Percentiles rank a stretch among this genome's conserved stretches.
These are phyloP conservation scores for Cyphomyrmex costatus DNA, from an alignment of 1,140 invertebrate genomes.

Conservation along the genomic window DNA sequence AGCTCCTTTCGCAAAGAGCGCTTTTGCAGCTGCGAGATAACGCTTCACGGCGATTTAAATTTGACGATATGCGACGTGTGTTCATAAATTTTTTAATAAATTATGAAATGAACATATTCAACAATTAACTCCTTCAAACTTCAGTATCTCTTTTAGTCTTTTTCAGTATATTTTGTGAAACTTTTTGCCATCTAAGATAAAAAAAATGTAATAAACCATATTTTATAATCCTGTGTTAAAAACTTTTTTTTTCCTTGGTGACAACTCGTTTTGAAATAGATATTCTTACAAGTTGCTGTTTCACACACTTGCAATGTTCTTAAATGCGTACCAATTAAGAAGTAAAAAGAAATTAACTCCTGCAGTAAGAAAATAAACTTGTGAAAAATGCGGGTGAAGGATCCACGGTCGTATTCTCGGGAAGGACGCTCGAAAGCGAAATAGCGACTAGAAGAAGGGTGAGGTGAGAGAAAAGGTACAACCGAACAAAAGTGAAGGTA, in stretches of 20 bases:
- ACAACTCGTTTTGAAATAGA: constrained; percentile 4
- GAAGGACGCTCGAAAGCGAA: constrained; percentile 39
- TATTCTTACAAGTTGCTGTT: not conserved
- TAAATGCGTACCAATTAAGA: constrained; percentile 9
- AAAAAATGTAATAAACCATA: not conserved
- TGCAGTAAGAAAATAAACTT: constrained; percentile 30
- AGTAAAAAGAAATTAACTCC: constrained; percentile 34
- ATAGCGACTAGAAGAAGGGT: constrained; percentile 25
- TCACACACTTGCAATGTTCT: not conserved
- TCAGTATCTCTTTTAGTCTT: not conserved
- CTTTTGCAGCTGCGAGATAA: constrained; percentile 52
- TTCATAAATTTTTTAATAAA: constrained; percentile 39
- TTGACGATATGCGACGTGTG: constrained; percentile 38
- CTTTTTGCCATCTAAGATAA: not conserved
- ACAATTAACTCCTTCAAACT: not conserved
- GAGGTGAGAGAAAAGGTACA: constrained; percentile 62
- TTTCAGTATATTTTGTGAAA: not conserved
- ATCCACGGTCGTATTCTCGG: constrained; percentile 4
- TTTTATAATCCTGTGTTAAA: constrained; percentile 6
- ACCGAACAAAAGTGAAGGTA: constrained; percentile 50
- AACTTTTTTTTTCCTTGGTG: not conserved
- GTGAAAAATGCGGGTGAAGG: constrained; percentile 11
- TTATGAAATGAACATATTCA: not conserved
- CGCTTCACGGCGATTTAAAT: constrained; percentile 63
- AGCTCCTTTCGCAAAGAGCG: constrained; percentile 50